Conservation (phyloP, 2,888 invertebrate genomes). For the Venusia cambrica region DNA sequence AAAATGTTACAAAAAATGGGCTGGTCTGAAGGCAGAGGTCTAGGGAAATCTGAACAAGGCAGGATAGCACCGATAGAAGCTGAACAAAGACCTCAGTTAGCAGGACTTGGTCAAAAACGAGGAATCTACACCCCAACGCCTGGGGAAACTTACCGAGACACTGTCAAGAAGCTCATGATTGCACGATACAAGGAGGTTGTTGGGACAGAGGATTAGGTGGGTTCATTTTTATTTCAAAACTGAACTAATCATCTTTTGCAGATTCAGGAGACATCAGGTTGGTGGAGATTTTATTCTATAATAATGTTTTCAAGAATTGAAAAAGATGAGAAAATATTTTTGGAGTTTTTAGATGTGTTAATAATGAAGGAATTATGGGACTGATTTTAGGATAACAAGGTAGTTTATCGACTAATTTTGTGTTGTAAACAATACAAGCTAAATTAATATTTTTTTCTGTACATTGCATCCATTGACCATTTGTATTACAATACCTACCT, state of each 20-base stretch:
- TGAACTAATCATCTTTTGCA: conserved; percentile 43
- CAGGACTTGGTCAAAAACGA: conserved; percentile 92
- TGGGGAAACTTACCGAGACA: conserved; percentile 93
- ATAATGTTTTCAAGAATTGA: no score
- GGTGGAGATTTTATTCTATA: conserved; percentile 37
- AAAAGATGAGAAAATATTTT: no score
- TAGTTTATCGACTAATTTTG: no score
- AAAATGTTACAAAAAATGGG: conserved; percentile 99
- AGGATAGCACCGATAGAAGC: conserved; percentile 96
- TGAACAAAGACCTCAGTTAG: conserved; percentile 83
- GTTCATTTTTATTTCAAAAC: no score
- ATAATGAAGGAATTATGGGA: no score
- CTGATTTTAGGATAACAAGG: no score
- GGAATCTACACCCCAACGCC: conserved; percentile 89
- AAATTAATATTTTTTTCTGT: no score
- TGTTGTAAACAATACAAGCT: no score
- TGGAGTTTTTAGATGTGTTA: no score
- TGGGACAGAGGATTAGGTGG: conserved; percentile 79
- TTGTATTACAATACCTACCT: no score
- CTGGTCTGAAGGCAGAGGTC: conserved; percentile 98
- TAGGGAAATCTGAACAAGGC: conserved; percentile 96
- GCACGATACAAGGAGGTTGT: conserved; percentile 92
- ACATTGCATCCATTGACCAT: no score
- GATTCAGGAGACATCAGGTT: conserved; percentile 50
- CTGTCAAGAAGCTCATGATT: conserved; percentile 94